Evolutionary conservation across 2,113 vertebrate species (phyloP), one percentile per base, ranked within the genome.

Genomic region (Cryptotis parvus): DNA sequence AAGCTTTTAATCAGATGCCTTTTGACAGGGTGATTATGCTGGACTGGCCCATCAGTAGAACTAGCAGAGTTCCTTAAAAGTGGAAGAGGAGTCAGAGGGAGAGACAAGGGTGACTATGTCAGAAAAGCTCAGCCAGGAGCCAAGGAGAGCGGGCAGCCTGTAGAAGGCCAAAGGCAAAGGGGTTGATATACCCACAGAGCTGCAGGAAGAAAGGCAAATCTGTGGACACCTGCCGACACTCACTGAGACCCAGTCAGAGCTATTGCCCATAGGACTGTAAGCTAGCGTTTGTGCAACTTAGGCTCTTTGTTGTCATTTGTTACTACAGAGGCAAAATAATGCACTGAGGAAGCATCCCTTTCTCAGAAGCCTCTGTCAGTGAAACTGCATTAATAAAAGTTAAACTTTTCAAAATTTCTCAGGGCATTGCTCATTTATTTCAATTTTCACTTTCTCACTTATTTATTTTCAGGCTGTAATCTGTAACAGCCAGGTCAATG

Each of bases 391-490:
- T 91, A 49, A 90, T 9, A 52, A 55, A 1, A 89, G 77, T 65
- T 37, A 45, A 55, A 37, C 76, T 29, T 65, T 80, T 9, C 22
- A 33, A 63, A 85, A 79, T 90, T 52, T 82, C 29, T 66, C 87
- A 96, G 87, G 35, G 15, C 77, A 35, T 41, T 93, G 89, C 96
- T 88, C 14, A 31, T 84, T 55, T 24, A 75, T 41, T 76, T 31
- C 35, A 41, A 29, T 49, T 75, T 37, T 70, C 49, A n/a, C 29
- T 68, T 3, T 16, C 88, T 49, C 37, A 35, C 84, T 65, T 37
- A n/a, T 63, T 91, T 92, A 37, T 90, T 97, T 97, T 77, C 4
- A 99, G 98, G 98, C 99, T 95, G 95, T 95, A 81, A 97, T 97
- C 89, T 97, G 88, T 85, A 98, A 97, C 76, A 98, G 96, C 63